These are phyloP conservation scores for Electrophaes corylata DNA, from an alignment of 2,888 invertebrate species.

Conservation along the genomic window DNA sequence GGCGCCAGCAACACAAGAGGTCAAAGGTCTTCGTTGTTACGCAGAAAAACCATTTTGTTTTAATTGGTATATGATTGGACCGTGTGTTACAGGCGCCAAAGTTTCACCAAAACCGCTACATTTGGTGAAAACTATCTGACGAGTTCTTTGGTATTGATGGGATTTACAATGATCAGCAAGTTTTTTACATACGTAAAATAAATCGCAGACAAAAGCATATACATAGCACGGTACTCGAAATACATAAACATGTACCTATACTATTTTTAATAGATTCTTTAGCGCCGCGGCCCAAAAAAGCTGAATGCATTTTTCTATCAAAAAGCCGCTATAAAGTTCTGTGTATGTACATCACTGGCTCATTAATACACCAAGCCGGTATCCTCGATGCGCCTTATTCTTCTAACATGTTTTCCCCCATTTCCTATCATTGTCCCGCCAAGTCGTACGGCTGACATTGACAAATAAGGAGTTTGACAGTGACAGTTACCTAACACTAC, in stretches of 20 bases:
- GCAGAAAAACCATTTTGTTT: slow-evolving; percentile 1
- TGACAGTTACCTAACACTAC: too few species aligned
- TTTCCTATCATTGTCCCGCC: too few species aligned
- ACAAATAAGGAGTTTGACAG: too few species aligned
- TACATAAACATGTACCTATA: neutral
- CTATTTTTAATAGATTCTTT: neutral
- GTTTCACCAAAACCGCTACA: neutral
- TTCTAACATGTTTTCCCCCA: too few species aligned
- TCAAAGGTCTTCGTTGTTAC: neutral
- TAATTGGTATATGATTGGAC: neutral
- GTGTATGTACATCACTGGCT: too few species aligned
- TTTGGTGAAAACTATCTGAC: neutral
- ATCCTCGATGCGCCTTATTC: too few species aligned
- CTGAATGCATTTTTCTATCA: neutral
- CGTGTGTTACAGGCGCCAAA: slow-evolving; percentile 1
- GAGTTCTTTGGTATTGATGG: too few species aligned
- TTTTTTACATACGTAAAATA: neutral
- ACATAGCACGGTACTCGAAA: neutral
- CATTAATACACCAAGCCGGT: too few species aligned
- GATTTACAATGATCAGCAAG: neutral
- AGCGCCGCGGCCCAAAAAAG: neutral
- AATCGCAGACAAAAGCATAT: slow-evolving; percentile 1
- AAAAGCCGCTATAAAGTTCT: neutral
- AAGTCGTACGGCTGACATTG: too few species aligned
- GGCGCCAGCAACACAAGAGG: neutral